phyloP scores from a whole-genome alignment of 2,888 invertebrate species.

The Trypoxylon attenuatum region DNA sequence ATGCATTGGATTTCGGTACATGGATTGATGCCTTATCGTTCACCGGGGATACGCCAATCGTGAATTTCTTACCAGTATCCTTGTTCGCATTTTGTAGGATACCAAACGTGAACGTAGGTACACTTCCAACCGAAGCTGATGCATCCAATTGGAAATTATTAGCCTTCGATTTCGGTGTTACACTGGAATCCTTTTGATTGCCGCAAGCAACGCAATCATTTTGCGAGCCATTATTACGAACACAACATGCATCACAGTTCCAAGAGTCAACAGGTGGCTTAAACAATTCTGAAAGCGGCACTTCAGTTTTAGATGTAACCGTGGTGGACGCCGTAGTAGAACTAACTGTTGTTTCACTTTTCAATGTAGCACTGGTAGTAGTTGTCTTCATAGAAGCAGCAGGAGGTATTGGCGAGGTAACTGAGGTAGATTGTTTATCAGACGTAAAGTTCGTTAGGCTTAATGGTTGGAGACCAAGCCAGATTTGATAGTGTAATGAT shows the following conservation, averaged over 20 bases:
- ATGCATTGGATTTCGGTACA: too few species aligned
- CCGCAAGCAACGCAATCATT: constrained; percentile 78
- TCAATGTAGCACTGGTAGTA: constrained; percentile 59
- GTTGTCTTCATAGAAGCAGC: too few species aligned
- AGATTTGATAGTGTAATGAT: constrained; percentile 88
- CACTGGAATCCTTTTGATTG: constrained; percentile 76
- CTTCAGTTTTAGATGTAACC: constrained; percentile 7
- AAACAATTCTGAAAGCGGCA: constrained; percentile 58
- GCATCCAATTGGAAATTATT: constrained; percentile 47
- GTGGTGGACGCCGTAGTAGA: neutral
- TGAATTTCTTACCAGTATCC: constrained; percentile 62
- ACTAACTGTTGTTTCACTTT: neutral
- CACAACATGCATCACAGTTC: constrained; percentile 82
- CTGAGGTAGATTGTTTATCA: constrained; percentile 36
- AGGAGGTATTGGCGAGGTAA: neutral
- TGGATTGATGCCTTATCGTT: constrained; percentile 43
- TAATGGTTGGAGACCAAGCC: constrained; percentile 88
- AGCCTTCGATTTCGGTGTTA: constrained; percentile 62
- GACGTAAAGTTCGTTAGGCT: constrained; percentile 75
- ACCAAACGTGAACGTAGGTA: constrained; percentile 57
- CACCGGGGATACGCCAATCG: constrained; percentile 68
- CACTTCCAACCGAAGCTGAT: constrained; percentile 29
- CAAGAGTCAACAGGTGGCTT: constrained; percentile 78
- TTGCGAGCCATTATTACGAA: constrained; percentile 78
- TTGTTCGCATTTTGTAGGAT: constrained; percentile 60